Base-by-base conservation (phyloP, 64 coral and sea anemone species). In the Hydrozoanthus tunicans region DNA sequence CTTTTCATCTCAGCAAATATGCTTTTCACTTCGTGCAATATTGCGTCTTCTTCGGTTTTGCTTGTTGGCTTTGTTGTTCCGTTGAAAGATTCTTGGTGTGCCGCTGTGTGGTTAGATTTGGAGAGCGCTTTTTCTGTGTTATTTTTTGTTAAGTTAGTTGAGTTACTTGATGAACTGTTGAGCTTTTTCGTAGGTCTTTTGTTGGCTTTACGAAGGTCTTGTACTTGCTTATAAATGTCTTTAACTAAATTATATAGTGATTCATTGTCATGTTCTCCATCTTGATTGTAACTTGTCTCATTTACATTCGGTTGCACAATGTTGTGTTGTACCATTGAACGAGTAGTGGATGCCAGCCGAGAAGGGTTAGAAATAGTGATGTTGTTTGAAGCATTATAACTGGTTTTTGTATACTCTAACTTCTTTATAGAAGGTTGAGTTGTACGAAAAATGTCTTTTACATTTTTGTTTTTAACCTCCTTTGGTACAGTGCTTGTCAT, bases 1-100 rank as follows among this genome's bases (percentile, higher is more conserved):
- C 57, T 55, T 60, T 88, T 88, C 84, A 88, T 88, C 68, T 88
- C 84, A 14, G 20, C 69, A 88, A 88, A 88, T 9, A 88, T 88
- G 3, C 54, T 74, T 7, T 74, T 88, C 59, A 88, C 84, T 12
- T 88, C 84, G 9, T 59, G 68, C n/a, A 88, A 88, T 88, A 88
- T 88, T 27, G 69, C 56, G 7, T 88, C 15, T 51, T 88, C 84
- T 59, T 88, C 68, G 10, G 69, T 74, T 5, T 88, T 27, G 32
- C 59, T 5, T 11, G 32, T 58, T 58, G 10, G 24, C 2, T 20
- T 12, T 32, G 3, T 61, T 14, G 68, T 58, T 12, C 52, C 20
- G 24, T 73, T 60, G 43, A 54, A 51, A 26, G 43, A 43, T 55
- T 14, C 52, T 62, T 55, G 12, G 20, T 10, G 6, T 70, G 2